Conservation (phyloP, 2,888 invertebrate species). For the Troilus luridus region DNA sequence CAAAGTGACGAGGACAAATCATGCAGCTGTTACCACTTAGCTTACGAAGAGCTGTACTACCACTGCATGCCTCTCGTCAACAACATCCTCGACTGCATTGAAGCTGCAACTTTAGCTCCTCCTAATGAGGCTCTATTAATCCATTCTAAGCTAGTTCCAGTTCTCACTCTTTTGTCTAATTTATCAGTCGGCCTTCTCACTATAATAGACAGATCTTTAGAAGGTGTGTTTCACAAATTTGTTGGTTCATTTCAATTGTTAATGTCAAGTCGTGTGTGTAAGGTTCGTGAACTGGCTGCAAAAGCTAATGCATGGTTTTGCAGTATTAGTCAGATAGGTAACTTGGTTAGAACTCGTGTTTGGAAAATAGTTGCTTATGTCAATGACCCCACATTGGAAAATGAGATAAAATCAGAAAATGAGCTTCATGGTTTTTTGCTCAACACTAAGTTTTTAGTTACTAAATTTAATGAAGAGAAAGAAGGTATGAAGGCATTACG, state of each 20-base stretch:
- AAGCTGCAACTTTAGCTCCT: constrained; percentile 48
- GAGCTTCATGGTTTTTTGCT: constrained; percentile 65
- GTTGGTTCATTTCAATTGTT: constrained; percentile 65
- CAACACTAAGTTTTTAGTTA: constrained; percentile 63
- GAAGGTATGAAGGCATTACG: constrained; percentile 60
- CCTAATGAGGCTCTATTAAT: constrained; percentile 44
- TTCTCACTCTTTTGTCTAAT: constrained; percentile 64
- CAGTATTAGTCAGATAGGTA: constrained; percentile 61
- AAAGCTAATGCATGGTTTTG: constrained; percentile 71
- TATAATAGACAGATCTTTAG: constrained; percentile 59
- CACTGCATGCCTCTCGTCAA: constrained; percentile 62
- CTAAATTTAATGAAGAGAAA: constrained; percentile 63
- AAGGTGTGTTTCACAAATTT: constrained; percentile 54
- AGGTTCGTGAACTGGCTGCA: constrained; percentile 70
- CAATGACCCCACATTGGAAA: constrained; percentile 61
- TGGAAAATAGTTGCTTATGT: constrained; percentile 63
- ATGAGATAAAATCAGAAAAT: constrained; percentile 63
- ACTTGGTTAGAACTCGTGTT: constrained; percentile 59
- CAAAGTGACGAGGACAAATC: constrained; percentile 61
- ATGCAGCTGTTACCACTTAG: constrained; percentile 62
- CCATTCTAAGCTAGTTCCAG: constrained; percentile 63
- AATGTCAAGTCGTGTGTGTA: constrained; percentile 62
- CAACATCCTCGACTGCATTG: constrained; percentile 56
- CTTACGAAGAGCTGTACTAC: constrained; percentile 64
- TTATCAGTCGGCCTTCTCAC: constrained; percentile 63